A percentile compares a stretch with the other conserved stretches of the same genome.
These are phyloP conservation scores for Euplagia quadripunctaria DNA, from an alignment of 2,888 invertebrate genomes.

Conservation along the genomic window DNA sequence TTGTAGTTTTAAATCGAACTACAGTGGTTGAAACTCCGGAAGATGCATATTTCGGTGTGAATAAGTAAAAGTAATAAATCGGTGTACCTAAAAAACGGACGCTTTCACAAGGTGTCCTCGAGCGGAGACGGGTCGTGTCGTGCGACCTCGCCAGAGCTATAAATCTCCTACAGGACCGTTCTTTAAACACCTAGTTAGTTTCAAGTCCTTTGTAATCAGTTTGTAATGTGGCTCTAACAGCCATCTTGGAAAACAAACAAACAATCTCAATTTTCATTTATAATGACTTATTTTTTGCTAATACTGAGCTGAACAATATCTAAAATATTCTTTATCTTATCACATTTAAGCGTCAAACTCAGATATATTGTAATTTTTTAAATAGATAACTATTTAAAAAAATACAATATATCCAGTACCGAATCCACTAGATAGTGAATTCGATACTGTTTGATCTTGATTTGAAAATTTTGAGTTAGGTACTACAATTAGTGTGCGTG, in stretches of 20 bases:
- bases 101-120: constrained; percentile 54
- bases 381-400: neutral
- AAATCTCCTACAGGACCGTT: constrained; percentile 59
- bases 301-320: constrained; percentile 52
- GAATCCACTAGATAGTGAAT: constrained; percentile 16
- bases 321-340: constrained; percentile 44
- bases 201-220: constrained; percentile 57
- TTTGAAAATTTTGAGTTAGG: neutral
- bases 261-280: constrained; percentile 53
- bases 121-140: constrained; percentile 31
- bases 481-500: neutral
- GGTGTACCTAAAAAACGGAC: constrained; percentile 26
- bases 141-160: constrained; percentile 50
- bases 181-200: constrained; percentile 55
- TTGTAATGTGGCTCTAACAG: constrained; percentile 66
- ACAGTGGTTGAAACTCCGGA: neutral
- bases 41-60: constrained; percentile 21
- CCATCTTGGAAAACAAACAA: constrained; percentile 58
- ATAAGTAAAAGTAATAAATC: constrained; percentile 50
- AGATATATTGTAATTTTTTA: constrained; percentile 52
- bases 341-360: constrained; percentile 64
- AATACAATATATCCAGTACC: too few species aligned
- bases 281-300: constrained; percentile 72
- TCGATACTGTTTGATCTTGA: neutral
- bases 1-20: neutral